Evolutionary conservation across 1,140 invertebrate genomes (phyloP).

Genomic region (Meteorus sp.): DNA sequence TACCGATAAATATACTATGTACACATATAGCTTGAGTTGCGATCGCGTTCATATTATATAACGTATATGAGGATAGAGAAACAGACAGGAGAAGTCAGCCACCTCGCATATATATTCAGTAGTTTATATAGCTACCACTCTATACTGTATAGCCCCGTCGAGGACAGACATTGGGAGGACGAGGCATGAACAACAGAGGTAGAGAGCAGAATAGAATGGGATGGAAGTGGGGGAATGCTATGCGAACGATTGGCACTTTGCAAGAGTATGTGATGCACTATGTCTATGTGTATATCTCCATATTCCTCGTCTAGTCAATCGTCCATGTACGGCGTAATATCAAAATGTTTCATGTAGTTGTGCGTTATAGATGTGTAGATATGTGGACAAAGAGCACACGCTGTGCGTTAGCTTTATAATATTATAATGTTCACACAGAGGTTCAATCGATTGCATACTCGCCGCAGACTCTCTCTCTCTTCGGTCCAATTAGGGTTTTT

Average conservation of each 20-base stretch:
- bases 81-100: neutral
- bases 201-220: too few relatives aligned
- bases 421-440: slow-evolving; percentile 3
- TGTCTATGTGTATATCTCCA: neutral
- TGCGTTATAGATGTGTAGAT: too few relatives aligned
- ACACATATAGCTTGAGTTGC: neutral
- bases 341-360: slow-evolving; percentile 7
- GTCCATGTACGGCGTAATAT: slow-evolving; percentile 14
- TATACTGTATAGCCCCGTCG: neutral
- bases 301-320: neutral
- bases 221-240: neutral
- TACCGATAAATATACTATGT: slow-evolving; percentile 26
- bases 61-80: neutral
- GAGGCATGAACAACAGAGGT: too few relatives aligned
- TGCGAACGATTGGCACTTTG: slow-evolving; percentile 23
- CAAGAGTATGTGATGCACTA: neutral
- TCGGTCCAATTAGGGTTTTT: neutral
- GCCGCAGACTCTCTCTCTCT: neutral
- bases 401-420: too few relatives aligned
- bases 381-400: neutral
- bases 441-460: slow-evolving; percentile 1
- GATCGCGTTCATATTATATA: neutral
- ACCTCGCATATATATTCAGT: neutral
- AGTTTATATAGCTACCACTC: neutral
- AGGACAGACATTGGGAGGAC: too few relatives aligned